Evolutionary conservation across 2,797 vertebrate species (phyloP).

Genomic region (Sylvia borin): DNA sequence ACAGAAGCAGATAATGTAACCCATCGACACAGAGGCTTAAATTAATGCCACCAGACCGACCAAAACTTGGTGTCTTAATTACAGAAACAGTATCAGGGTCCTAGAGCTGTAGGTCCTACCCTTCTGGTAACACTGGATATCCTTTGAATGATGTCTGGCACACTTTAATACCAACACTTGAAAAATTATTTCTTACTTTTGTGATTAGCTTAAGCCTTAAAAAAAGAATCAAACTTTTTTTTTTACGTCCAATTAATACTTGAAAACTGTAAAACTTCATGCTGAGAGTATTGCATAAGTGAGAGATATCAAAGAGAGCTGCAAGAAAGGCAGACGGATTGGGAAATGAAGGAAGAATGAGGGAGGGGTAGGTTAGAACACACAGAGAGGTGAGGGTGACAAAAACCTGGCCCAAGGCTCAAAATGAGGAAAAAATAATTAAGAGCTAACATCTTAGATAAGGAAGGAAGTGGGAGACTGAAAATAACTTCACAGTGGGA

Average conservation of each 20-base stretch:
- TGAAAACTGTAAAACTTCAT: neutral
- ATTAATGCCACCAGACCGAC: neutral
- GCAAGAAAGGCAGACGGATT: neutral
- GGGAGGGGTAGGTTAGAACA: neutral
- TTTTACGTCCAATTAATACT: neutral
- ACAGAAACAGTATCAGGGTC: neutral
- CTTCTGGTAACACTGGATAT: neutral
- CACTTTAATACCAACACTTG: neutral
- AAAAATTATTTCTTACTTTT: neutral
- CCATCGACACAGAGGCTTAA: neutral
- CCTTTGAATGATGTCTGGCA: neutral
- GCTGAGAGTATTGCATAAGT: neutral
- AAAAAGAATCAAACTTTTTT: neutral
- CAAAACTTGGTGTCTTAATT: neutral
- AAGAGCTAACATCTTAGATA: neutral
- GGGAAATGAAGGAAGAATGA: neutral
- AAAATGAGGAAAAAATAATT: neutral
- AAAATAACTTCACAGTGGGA: neutral
- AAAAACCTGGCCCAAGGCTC: neutral
- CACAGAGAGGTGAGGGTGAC: neutral
- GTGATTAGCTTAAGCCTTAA: neutral
- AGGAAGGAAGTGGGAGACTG: neutral
- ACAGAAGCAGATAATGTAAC: neutral
- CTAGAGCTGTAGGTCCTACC: neutral
- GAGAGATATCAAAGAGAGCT: neutral